phyloP scores from a whole-genome alignment of 1,140 invertebrate genomes.

The Pomacea maculata region DNA sequence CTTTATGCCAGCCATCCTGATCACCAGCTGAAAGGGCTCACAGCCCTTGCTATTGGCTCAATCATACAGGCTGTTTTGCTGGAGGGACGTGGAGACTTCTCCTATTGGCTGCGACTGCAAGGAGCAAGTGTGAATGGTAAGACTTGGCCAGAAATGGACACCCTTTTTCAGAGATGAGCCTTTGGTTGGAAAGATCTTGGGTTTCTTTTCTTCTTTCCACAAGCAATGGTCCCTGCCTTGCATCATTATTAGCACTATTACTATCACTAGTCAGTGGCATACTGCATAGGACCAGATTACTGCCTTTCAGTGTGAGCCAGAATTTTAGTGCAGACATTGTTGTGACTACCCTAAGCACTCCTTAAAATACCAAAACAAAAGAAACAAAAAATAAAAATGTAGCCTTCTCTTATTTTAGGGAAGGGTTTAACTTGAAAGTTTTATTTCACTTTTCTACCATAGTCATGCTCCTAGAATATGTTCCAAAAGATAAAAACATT shows the following conservation, averaged over 20 bases:
- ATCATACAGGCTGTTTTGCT: conserved; percentile 74
- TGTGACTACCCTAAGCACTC: not conserved
- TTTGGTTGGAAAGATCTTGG: too few species aligned
- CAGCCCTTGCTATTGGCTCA: conserved; percentile 71
- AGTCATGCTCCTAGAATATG: too few species aligned
- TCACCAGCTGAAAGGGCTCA: conserved; percentile 82
- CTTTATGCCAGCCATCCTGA: conserved; percentile 79
- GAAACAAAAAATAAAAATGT: too few species aligned
- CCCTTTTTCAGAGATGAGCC: too few species aligned
- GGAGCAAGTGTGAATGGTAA: not conserved
- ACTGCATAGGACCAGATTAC: too few species aligned
- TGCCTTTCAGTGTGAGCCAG: too few species aligned
- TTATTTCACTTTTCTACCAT: too few species aligned
- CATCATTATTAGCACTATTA: not conserved
- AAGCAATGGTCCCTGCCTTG: not conserved
- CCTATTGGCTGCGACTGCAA: conserved; percentile 42
- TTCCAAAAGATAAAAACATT: not conserved
- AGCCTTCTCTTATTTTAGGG: too few species aligned
- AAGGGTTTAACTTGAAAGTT: too few species aligned
- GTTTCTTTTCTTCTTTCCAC: not conserved
- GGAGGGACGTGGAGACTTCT: conserved; percentile 69
- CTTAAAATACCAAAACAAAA: too few species aligned
- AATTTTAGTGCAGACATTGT: not conserved
- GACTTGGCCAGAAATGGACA: not conserved
- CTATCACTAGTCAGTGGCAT: not conserved